Conservation (phyloP, 1,140 invertebrate species). For the Chironomus striatipennis region DNA sequence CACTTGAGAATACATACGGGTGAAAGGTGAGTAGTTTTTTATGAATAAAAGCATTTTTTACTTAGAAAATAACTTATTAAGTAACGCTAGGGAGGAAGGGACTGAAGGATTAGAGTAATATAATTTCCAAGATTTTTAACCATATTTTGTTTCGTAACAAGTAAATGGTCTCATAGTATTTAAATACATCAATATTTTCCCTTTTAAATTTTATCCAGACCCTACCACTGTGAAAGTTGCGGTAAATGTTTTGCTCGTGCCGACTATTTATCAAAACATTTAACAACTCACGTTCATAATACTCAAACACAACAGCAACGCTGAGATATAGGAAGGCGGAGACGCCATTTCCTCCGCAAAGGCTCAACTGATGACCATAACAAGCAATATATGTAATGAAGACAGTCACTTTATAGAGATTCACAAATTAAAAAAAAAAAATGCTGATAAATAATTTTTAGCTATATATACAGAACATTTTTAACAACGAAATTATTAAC, state of each 20-base stretch:
- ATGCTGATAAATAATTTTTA: slow-evolving; percentile 1
- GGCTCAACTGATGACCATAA: neutral
- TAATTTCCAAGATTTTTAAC: too few relatives aligned
- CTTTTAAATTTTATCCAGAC: slow-evolving; percentile 40
- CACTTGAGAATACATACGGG: slow-evolving; percentile 80
- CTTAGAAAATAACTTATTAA: too few relatives aligned
- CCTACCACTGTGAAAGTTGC: slow-evolving; percentile 83
- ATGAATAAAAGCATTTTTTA: too few relatives aligned
- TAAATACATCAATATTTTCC: too few relatives aligned
- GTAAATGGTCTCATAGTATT: too few relatives aligned
- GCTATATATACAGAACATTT: neutral
- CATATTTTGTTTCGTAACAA: too few relatives aligned
- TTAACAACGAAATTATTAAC: slow-evolving; percentile 13
- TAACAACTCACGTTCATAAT: slow-evolving; percentile 78
- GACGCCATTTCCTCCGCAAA: slow-evolving; percentile 20
- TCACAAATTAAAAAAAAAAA: neutral
- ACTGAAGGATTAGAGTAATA: too few relatives aligned
- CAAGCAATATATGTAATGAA: slow-evolving; percentile 14
- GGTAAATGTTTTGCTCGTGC: slow-evolving; percentile 83
- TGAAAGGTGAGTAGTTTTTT: slow-evolving; percentile 39
- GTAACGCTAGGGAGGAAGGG: too few relatives aligned
- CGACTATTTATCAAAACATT: slow-evolving; percentile 83
- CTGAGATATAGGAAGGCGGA: slow-evolving; percentile 16
- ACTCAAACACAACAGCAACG: slow-evolving; percentile 34
- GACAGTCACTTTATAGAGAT: slow-evolving; percentile 16